Conservation (phyloP, 2,113 vertebrate genomes). For the Monopterus albus region DNA sequence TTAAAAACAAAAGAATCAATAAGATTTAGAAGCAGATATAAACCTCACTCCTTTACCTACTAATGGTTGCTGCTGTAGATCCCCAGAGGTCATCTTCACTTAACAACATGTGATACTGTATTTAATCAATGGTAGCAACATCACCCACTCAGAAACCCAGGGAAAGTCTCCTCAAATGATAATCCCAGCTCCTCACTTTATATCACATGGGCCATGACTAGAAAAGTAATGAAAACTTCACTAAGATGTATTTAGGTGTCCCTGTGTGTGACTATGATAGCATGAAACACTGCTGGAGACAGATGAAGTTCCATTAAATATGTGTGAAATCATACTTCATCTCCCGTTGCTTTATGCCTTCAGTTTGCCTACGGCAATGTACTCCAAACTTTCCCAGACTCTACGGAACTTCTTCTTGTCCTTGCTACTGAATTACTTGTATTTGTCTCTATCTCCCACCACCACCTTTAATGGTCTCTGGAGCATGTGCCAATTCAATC, state of each 20-base stretch:
- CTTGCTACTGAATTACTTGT: slow-evolving; percentile 36
- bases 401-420: slow-evolving; percentile 27
- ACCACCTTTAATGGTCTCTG: slow-evolving; percentile 16
- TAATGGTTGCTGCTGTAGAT: too few relatives aligned
- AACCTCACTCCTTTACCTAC: too few relatives aligned
- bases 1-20: too few relatives aligned
- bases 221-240: slow-evolving; percentile 19
- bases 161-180: not conserved
- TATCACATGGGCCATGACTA: slow-evolving; percentile 6
- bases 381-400: slow-evolving; percentile 41
- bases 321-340: slow-evolving; percentile 39
- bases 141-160: slow-evolving; percentile 1
- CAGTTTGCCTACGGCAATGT: slow-evolving; percentile 36
- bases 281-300: slow-evolving; percentile 16
- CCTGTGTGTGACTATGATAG: slow-evolving; percentile 4
- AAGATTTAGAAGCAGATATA: too few relatives aligned
- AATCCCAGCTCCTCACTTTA: slow-evolving; percentile 4
- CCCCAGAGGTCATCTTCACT: too few relatives aligned
- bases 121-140: slow-evolving; percentile 10
- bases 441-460: slow-evolving; percentile 40
- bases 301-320: slow-evolving; percentile 42
- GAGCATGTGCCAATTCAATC: slow-evolving; percentile 45
- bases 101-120: too few relatives aligned
- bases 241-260: slow-evolving; percentile 14
- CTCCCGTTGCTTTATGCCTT: slow-evolving; percentile 41